Conservation (phyloP, 2,113 vertebrate species). For the Lepisosteus osseus region DNA sequence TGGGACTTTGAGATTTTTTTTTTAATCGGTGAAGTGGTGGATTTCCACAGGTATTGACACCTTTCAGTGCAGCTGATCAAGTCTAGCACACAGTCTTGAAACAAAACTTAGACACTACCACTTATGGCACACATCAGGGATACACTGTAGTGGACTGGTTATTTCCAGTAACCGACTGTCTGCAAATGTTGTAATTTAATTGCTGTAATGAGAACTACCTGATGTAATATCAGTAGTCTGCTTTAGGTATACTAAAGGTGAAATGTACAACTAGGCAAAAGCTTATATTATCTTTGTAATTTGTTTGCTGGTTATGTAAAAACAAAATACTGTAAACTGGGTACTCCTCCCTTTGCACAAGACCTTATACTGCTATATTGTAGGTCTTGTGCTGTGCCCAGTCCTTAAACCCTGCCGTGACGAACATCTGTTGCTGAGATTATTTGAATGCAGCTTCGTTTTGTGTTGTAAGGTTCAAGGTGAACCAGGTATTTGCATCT, state of each 20-base stretch:
- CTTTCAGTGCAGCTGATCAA: conserved; percentile 7
- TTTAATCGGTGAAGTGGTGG: background rate
- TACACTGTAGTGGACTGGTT: background rate
- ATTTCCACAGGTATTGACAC: background rate
- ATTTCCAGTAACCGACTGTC: background rate
- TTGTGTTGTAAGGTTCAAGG: no score
- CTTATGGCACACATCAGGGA: conserved; percentile 2
- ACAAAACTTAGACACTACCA: background rate
- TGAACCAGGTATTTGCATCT: no score
- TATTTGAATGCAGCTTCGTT: background rate
- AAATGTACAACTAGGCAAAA: no score
- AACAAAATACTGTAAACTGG: background rate
- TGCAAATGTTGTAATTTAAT: background rate
- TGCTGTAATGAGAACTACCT: background rate
- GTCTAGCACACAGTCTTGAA: background rate
- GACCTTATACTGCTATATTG: background rate
- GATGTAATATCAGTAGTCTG: background rate
- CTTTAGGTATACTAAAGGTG: background rate
- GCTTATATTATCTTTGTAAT: background rate
- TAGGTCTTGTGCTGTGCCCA: background rate
- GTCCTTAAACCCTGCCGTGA: background rate
- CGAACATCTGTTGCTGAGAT: background rate
- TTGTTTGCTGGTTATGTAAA: background rate
- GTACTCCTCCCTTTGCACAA: background rate
- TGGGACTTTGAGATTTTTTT: conserved; percentile 9